These are phyloP conservation scores for Cataglyphis albicans DNA, from an alignment of 2,888 invertebrate genomes.

Conservation along the genomic window DNA sequence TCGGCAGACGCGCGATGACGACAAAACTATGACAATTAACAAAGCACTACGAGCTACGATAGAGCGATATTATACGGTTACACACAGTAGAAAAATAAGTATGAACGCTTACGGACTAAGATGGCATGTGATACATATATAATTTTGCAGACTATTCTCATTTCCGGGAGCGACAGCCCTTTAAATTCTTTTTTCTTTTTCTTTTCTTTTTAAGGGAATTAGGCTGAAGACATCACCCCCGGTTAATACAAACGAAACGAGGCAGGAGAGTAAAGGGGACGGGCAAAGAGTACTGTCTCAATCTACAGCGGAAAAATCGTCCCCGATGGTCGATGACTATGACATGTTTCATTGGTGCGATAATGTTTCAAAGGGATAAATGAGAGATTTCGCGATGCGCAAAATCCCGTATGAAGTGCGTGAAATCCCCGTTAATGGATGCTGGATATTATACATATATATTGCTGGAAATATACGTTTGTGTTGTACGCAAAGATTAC, in stretches of 20 bases:
- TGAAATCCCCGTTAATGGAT: slow-evolving; percentile 16
- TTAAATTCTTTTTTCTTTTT: background rate
- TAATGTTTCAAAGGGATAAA: background rate
- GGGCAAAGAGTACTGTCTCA: slow-evolving; percentile 44
- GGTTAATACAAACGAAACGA: slow-evolving; percentile 39
- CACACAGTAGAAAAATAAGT: slow-evolving; percentile 65
- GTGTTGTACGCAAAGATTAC: background rate
- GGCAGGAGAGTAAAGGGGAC: slow-evolving; percentile 15
- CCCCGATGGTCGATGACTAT: slow-evolving; percentile 5
- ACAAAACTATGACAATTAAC: slow-evolving; percentile 40
- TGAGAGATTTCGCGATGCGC: background rate
- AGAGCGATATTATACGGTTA: slow-evolving; percentile 65
- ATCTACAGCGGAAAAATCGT: slow-evolving; percentile 22
- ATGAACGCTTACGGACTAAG: slow-evolving; percentile 77
- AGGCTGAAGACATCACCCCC: slow-evolving; percentile 36
- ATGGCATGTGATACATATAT: slow-evolving; percentile 81
- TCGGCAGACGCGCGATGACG: slow-evolving; percentile 30
- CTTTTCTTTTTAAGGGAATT: slow-evolving; percentile 2
- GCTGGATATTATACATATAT: background rate
- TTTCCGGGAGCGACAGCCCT: slow-evolving; percentile 56
- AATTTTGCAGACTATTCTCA: slow-evolving; percentile 62
- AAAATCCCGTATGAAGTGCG: background rate
- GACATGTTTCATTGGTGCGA: background rate
- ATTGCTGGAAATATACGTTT: slow-evolving; percentile 10
- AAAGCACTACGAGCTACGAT: slow-evolving; percentile 51